These are phyloP conservation scores for Vidua chalybeata DNA, from an alignment of 2,113 vertebrate species.

Conservation along the genomic window DNA sequence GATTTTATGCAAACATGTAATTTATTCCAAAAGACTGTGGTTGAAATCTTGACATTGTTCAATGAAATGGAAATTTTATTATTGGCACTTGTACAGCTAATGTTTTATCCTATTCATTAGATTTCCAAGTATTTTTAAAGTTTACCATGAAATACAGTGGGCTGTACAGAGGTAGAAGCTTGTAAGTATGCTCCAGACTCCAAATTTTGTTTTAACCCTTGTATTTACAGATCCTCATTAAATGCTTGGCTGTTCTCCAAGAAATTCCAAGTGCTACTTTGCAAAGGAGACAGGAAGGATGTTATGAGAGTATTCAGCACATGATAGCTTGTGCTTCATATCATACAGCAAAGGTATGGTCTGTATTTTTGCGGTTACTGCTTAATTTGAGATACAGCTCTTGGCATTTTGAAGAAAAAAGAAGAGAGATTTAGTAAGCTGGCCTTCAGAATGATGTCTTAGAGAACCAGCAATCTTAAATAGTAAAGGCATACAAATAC, in stretches of 20 bases:
- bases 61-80: neutral
- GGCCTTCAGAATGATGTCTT: neutral
- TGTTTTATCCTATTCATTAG: neutral
- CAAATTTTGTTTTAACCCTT: neutral
- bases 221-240: conserved; percentile 85
- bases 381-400: neutral
- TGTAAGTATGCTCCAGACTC: neutral
- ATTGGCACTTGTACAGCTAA: neutral
- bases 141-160: neutral
- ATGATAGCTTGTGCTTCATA: conserved; percentile 90
- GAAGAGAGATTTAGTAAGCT: neutral
- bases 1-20: neutral
- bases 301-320: conserved; percentile 82
- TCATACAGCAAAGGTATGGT: conserved; percentile 87
- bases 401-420: neutral
- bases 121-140: neutral
- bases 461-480: neutral
- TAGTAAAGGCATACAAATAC: neutral
- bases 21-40: neutral
- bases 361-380: neutral
- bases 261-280: conserved; percentile 76
- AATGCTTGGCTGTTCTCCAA: conserved; percentile 87
- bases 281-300: conserved; percentile 70
- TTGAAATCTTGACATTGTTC: neutral
- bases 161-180: neutral